Base-by-base conservation (phyloP, 1,140 invertebrate genomes). In the Doryteuthis pealeii region DNA sequence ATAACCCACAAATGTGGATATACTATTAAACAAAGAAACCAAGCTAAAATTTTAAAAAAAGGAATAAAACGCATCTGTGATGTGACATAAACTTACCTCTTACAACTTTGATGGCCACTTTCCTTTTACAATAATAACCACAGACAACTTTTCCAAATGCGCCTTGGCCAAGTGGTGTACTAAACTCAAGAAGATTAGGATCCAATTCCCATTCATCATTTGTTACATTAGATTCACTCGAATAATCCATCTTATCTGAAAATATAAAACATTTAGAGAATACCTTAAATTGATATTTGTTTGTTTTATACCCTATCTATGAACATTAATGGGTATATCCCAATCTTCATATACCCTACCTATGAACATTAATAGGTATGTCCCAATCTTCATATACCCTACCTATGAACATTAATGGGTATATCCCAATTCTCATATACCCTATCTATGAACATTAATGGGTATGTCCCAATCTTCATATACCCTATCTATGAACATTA, bases 181-280 rank as follows among this genome's bases (percentile, higher is more conserved):
- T 90, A 49, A 98, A 89, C 88, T 95, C 94, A 74, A 98, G 88
- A 84, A 96, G 95, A 43, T 92, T 92, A 8, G 94, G 94, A 88
- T 97, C 95, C 72, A 98, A 95, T 89, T 98, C 96, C 96, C 95
- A 96, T 89, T 96, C 95, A 86, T 95, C 94, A 30, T 77, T 79
- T 28, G 83, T 78, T 1, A 83, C 79, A 66, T 84, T 70, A 30
- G 84, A 74, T 69, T 83, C 82, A 62, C 84, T 84, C 12, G 84
- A 83, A 74, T 85, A 84, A 71, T 85, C 83, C 12, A 80, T 80
- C 72, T 85, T 85, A 54, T 82, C 84, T 84, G 54, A 0, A 58
- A 58, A n/a, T 22, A 58, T 6, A 58, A 58, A n/a, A 49, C 22
- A 49, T 49, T 49, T 49, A 49, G 12, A 14, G 0, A 22, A 14